Base-by-base conservation (phyloP, 2,888 invertebrate genomes). In the Odontomyia ornata region DNA sequence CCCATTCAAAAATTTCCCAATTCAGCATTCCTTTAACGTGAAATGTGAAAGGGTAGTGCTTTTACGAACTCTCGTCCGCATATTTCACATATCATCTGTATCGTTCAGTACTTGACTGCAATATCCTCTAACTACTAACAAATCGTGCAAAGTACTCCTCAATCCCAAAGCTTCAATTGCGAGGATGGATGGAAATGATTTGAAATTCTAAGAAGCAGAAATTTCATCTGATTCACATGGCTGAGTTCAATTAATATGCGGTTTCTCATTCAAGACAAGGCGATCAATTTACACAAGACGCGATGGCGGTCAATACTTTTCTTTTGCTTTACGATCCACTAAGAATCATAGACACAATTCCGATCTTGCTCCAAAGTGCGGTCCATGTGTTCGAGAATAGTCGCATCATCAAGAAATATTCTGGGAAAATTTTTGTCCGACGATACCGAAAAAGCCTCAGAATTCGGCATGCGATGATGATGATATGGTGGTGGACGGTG, bases 181-280 rank as follows among this genome's bases (percentile, higher is more conserved):
- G 36, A 5, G 9, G 36, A 36, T 36, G 36, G 9, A 36, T 36
- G 36, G 36, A 9, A 36, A 36, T 36, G 36, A 36, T 36, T 69
- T 69, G 69, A 69, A 69, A 69, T 69, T 69, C 69, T 47, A 13
- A 46, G 69, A 69, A 69, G 47, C 25, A 23, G 69, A 69, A 69
- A 69, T 47, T 46, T 69, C 25, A 69, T 69, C 69, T 69, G 23
- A 47, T 47, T 69, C 69, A 69, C 46, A 69, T 69, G 69, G 69
- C 47, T 47, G 69, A 9, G 25, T 69, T 46, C 69, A 69, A 69
- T 69, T 69, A 73, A 73, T 73, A 73, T 73, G 73, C 73, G 73
- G 73, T 73, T 73, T 73, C 9, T 36, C 11, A 15, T 73, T 73
- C 28, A 60, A 36, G 73, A 60, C 73, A 73, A 43, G 36, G 47